Conservation (phyloP, 2,888 invertebrate species). For the Pheosia gnoma region DNA sequence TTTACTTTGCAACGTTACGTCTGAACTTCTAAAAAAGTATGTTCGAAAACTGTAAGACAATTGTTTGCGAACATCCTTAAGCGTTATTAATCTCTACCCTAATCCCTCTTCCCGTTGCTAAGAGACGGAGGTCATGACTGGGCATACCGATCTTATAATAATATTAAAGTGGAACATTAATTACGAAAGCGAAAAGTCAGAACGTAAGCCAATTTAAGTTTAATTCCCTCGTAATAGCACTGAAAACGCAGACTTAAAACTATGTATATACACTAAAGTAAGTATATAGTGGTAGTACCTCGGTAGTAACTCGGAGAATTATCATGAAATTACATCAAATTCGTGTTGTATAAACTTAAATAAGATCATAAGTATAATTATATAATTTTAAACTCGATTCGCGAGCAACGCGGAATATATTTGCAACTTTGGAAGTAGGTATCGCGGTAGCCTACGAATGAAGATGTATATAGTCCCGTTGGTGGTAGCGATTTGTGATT, state of each 20-base stretch:
- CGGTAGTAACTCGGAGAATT: too few relatives aligned
- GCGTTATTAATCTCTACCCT: neutral
- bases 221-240: too few relatives aligned
- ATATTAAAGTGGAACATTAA: neutral
- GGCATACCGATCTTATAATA: neutral
- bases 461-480: constrained; percentile 2
- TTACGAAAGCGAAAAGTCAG: too few relatives aligned
- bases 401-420: neutral
- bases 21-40: too few relatives aligned
- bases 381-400: neutral
- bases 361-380: neutral
- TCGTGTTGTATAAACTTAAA: neutral
- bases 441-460: neutral
- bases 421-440: constrained; percentile 1
- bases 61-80: neutral
- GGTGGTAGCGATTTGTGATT: neutral
- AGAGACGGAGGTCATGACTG: neutral
- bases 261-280: too few relatives aligned
- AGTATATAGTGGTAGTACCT: too few relatives aligned
- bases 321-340: too few relatives aligned
- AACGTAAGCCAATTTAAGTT: too few relatives aligned
- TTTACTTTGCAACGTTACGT: too few relatives aligned
- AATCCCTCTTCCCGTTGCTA: neutral
- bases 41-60: neutral
- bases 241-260: too few relatives aligned